phyloP scores from a whole-genome alignment of 2,113 vertebrate species.

The Ciconia boyciana region DNA sequence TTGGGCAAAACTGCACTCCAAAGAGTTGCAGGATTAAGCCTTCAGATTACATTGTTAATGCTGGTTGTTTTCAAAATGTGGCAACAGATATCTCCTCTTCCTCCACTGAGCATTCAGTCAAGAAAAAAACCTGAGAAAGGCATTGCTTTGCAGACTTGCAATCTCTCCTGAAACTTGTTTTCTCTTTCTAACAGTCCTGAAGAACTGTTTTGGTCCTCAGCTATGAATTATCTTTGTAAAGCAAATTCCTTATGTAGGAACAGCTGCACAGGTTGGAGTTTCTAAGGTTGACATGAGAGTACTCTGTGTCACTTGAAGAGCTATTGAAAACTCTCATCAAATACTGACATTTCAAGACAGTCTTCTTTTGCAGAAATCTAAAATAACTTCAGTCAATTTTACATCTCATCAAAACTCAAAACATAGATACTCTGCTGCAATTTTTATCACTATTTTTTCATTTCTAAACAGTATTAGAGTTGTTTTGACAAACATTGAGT shows the following conservation, averaged over 20 bases:
- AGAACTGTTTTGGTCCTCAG: not conserved
- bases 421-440: not conserved
- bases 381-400: not conserved
- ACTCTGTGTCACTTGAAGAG: conserved; percentile 12
- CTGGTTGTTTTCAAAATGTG: not conserved
- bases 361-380: not conserved
- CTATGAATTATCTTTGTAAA: not conserved
- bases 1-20: not conserved
- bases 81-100: not conserved
- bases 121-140: not conserved
- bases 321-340: conserved; percentile 3
- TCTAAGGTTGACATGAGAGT: not conserved
- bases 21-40: not conserved
- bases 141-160: not conserved
- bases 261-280: not conserved
- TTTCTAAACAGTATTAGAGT: not conserved
- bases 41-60: not conserved
- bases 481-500: not conserved
- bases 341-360: conserved; percentile 23
- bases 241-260: not conserved
- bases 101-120: not conserved
- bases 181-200: not conserved
- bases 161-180: not conserved
- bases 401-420: not conserved
- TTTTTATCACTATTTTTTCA: not conserved